Percentiles rank a stretch among this genome's conserved stretches.
Evolutionary conservation across 23 tunicate species (phyloP).

Genomic region (Ascidia mentula): DNA sequence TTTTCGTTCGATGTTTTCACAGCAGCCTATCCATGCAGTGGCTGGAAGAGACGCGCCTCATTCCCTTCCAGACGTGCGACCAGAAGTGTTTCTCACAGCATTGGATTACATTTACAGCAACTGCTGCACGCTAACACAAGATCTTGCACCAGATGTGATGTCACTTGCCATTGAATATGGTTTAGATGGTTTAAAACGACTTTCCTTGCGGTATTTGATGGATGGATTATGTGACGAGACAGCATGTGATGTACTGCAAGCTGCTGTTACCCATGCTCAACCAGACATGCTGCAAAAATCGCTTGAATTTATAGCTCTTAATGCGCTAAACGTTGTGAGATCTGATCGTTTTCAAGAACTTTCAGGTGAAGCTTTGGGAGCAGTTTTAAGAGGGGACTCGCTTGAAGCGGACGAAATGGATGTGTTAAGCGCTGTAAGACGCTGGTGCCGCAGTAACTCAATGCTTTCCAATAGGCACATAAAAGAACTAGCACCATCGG

Average conservation of each 20-base stretch:
- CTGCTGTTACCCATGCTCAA: slow-evolving; percentile 75
- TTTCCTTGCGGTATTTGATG: slow-evolving; percentile 58
- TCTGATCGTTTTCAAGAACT: slow-evolving; percentile 64
- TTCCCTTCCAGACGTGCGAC: slow-evolving; percentile 53
- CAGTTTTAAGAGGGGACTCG: slow-evolving; percentile 71
- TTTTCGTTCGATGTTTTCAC: slow-evolving; percentile 79
- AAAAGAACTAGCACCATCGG: slow-evolving; percentile 57
- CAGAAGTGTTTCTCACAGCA: slow-evolving; percentile 93
- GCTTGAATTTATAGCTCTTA: slow-evolving; percentile 52
- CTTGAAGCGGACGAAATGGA: slow-evolving; percentile 89
- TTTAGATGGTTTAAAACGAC: slow-evolving; percentile 73
- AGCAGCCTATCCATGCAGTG: slow-evolving; percentile 66
- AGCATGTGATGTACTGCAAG: slow-evolving; percentile 74
- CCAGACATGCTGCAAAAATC: slow-evolving; percentile 74
- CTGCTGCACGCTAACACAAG: slow-evolving; percentile 89
- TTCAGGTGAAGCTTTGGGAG: slow-evolving; percentile 67
- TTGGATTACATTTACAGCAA: slow-evolving; percentile 94
- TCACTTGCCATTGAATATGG: slow-evolving; percentile 78
- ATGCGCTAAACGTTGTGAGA: slow-evolving; percentile 51
- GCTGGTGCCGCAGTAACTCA: slow-evolving; percentile 60
- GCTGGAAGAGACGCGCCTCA: slow-evolving; percentile 65
- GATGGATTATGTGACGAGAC: slow-evolving; percentile 65
- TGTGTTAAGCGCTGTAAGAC: slow-evolving; percentile 56
- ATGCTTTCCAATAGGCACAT: slow-evolving; percentile 43
- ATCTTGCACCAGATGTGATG: slow-evolving; percentile 84